Conservation (phyloP, 1,140 invertebrate genomes). For the Pygmarrhopalites habei region DNA sequence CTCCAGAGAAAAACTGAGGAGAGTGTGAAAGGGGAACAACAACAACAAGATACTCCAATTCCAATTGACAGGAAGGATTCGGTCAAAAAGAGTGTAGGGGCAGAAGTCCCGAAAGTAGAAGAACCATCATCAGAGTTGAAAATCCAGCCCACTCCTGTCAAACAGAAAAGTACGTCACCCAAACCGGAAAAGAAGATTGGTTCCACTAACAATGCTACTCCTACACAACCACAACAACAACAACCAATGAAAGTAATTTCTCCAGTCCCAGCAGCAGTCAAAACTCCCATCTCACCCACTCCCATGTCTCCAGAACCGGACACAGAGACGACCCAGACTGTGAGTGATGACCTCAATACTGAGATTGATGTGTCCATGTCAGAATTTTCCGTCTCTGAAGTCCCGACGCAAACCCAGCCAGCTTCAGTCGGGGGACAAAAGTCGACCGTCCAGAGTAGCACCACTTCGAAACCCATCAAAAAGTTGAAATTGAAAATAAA, state of each 20-base stretch:
- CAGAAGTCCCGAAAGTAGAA: not conserved
- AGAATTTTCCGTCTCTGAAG: too few relatives aligned
- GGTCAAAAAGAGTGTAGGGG: too few relatives aligned
- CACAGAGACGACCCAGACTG: not conserved
- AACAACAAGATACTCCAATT: not conserved
- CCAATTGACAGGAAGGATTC: not conserved
- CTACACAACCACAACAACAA: not conserved
- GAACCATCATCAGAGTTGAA: not conserved
- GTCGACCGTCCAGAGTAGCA: too few relatives aligned
- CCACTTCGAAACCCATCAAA: too few relatives aligned
- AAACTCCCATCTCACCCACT: too few relatives aligned
- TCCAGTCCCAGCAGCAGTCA: too few relatives aligned
- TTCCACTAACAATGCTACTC: not conserved
- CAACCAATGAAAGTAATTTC: not conserved
- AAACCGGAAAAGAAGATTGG: not conserved
- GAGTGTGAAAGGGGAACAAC: not conserved
- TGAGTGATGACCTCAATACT: conserved; percentile 4
- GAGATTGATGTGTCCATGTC: not conserved
- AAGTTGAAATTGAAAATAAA: conserved; percentile 19
- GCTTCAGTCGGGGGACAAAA: too few relatives aligned
- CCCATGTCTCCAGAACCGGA: not conserved
- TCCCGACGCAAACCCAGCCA: too few relatives aligned
- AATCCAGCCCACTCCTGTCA: not conserved
- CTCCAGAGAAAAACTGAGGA: not conserved
- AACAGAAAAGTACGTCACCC: not conserved